Evolutionary conservation across 2,888 invertebrate species (phyloP).

Genomic region (Coleophora flavipennella): DNA sequence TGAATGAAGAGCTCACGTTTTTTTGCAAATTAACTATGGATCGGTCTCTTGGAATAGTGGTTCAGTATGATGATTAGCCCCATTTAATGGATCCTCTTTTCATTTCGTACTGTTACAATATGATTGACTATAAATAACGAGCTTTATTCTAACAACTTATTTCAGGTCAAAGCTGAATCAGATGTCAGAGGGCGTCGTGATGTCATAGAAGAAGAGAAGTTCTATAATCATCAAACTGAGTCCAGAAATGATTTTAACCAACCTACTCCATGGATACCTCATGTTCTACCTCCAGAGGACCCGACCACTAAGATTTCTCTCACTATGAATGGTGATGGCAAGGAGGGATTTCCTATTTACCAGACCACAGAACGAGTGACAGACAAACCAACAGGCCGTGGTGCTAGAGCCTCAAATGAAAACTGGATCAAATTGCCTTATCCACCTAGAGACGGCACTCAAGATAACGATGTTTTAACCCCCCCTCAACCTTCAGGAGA

Average conservation of each 20-base stretch:
- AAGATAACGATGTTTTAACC: slow-evolving; percentile 52
- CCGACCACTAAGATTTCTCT: slow-evolving; percentile 58
- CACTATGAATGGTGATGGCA: slow-evolving; percentile 33
- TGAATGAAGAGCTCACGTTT: no score
- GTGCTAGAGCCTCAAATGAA: slow-evolving; percentile 72
- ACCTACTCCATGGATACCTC: slow-evolving; percentile 55
- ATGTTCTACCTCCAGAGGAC: slow-evolving; percentile 47
- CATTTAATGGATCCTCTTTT: not conserved
- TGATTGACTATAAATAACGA: no score
- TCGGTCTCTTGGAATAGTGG: no score
- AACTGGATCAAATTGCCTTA: slow-evolving; percentile 76
- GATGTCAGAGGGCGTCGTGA: slow-evolving; percentile 53
- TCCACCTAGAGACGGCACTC: slow-evolving; percentile 45
- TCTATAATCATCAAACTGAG: slow-evolving; percentile 47
- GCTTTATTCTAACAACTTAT: not conserved
- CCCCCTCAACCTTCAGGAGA: slow-evolving; percentile 71
- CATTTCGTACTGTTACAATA: not conserved
- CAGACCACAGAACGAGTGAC: slow-evolving; percentile 60
- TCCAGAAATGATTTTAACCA: slow-evolving; percentile 31
- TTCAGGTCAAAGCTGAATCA: slow-evolving; percentile 35
- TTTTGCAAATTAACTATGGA: no score
- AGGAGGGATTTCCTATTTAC: slow-evolving; percentile 37
- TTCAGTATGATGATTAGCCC: not conserved
- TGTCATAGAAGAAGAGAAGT: slow-evolving; percentile 65
- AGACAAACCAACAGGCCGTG: slow-evolving; percentile 71